Evolutionary conservation across 2,113 vertebrate genomes (phyloP), one percentile per base, ranked within the genome.

Genomic region (Engystomops pustulosus): DNA sequence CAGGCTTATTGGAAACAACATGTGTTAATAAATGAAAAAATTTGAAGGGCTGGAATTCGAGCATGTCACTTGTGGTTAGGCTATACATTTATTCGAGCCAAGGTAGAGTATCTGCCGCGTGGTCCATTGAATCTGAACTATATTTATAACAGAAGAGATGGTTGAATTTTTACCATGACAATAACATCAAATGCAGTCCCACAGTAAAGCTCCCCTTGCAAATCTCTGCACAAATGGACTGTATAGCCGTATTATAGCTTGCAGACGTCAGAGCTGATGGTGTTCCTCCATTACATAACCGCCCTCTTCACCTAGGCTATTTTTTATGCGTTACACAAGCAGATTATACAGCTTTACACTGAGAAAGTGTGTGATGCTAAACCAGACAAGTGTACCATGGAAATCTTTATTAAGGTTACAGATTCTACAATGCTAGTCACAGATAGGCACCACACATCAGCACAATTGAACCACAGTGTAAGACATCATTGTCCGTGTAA

Each of bases 401-500:
- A 0, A 20, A 30, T 34, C 62, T 36, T 67, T 67, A 67, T 36
- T 65, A 6, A 17, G 12, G 36, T 23, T 23, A 14, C 20, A 44
- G 60, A 65, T 30, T 14, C 11, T 18, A 32, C n/a, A 41, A 36
- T 38, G 20, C 36, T 14, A 41, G 68, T 44, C 36, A 23, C 17
- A 70, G 68, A 41, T 18, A 14, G 44, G n/a, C 36, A 44, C 36
- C 36, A 70, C 68, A 12, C 9, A 44, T 41, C 36, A 12, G 41
- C 20, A 70, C 36, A 44, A 23, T 8, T 11, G 36, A 23, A 38
- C 20, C 68, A 70, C 34, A 41, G 32, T 70, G 20, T 41, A 34
- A 70, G 34, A n/a, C 68, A 23, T 70, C 68, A 23, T 70, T 41
- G 68, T 69, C 67, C n/a, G 32, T 41, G 68, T 14, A 41, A 70